Evolutionary conservation across 2,888 invertebrate species (phyloP).

Genomic region (Chironomus tentans): DNA sequence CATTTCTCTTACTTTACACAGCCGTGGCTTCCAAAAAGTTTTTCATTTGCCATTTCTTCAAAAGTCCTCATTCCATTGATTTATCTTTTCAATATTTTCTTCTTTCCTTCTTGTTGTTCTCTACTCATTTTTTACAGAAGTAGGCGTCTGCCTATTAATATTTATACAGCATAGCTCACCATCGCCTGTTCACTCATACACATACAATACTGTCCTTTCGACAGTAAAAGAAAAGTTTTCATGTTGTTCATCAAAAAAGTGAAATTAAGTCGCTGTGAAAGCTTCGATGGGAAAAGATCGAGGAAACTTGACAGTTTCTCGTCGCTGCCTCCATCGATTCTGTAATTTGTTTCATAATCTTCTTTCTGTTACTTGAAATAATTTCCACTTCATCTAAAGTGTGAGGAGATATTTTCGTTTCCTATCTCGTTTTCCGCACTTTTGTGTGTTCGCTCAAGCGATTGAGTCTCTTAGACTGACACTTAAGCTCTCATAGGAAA

Average conservation of each 20-base stretch:
- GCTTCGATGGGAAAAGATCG: background rate
- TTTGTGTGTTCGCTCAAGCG: background rate
- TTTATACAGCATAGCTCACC: background rate
- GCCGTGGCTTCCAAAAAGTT: background rate
- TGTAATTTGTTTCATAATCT: slow-evolving; percentile 4
- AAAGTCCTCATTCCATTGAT: background rate
- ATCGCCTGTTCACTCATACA: background rate
- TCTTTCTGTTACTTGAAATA: slow-evolving; percentile 4
- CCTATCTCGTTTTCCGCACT: background rate
- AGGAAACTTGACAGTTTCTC: background rate
- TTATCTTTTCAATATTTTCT: background rate
- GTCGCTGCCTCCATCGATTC: background rate
- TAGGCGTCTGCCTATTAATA: slow-evolving; percentile 12
- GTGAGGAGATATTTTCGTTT: background rate
- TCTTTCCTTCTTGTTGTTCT: background rate
- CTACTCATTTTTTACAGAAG: background rate
- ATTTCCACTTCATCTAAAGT: slow-evolving; percentile 19
- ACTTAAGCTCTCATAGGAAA: too few relatives aligned
- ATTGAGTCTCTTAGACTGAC: too few relatives aligned
- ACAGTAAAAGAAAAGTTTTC: too few relatives aligned
- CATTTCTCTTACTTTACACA: background rate
- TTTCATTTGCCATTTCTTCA: too few relatives aligned
- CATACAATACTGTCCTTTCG: too few relatives aligned
- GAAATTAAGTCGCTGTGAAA: background rate
- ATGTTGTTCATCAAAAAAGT: background rate